Base-by-base conservation (phyloP, 2,113 vertebrate genomes). In the Porphyrio hochstetteri region DNA sequence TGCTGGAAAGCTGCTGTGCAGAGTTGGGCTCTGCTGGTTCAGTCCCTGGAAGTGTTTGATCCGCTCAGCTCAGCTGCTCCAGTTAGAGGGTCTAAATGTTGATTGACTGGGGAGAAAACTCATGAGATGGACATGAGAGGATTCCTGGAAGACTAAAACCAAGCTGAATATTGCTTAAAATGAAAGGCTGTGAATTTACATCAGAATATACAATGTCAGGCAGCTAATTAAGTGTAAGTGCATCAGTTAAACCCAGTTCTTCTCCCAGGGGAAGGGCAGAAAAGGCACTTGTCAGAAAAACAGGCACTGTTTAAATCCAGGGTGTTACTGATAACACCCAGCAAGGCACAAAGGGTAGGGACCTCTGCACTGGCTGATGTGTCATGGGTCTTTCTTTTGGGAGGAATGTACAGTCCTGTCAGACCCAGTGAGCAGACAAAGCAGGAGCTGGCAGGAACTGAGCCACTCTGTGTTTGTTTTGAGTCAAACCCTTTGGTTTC, bases 321-420 rank as follows among this genome's bases (percentile, higher is more conserved):
- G 15, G 4, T 38, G 72, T 79, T 83, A 19, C 19, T 29, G 40
- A 8, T 42, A 44, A 9, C 13, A 40, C n/a, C 36, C 23, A 56
- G 72, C 81, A 60, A 19, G 50, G 35, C 57, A 48, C 42, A 44
- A n/a, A 71, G 67, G 24, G 33, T n/a, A 18, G 60, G 52, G 46
- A 63, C 29, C 59, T 90, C 55, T 80, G 71, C 71, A 86, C 48
- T 29, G 25, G 16, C 9, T 29, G 9, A 2, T 1, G 5, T 44
- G 80, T n/a, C 69, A 86, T 64, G 18, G 10, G 3, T 81, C 19
- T 33, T 19, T n/a, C 55, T 60, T 60, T 42, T 50, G n/a, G 56
- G 42, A 84, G 61, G 36, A 76, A 3, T 2, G 1, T 21, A 7
- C 9, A 9, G 7, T 28, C 6, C 0, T 33, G 5, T 82, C 36